Evolutionary conservation across 2,888 invertebrate species (phyloP).

Genomic region (Amphiduros pacificus): DNA sequence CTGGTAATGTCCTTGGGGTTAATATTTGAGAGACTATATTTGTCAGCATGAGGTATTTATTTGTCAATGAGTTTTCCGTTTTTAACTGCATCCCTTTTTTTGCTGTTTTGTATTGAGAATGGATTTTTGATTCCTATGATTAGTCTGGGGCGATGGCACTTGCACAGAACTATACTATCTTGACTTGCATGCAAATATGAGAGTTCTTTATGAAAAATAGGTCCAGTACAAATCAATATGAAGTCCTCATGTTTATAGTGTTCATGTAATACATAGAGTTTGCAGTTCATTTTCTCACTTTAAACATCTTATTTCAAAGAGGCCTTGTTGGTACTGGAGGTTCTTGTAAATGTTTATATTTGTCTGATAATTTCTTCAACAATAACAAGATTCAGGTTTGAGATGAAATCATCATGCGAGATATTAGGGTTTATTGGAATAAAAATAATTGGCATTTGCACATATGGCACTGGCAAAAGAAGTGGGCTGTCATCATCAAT

Average conservation of each 20-base stretch:
- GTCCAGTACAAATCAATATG: background rate
- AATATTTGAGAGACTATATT: too few species aligned
- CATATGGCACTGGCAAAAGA: background rate
- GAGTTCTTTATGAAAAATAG: background rate
- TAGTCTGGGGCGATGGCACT: slow-evolving; percentile 13
- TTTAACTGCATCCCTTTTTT: too few species aligned
- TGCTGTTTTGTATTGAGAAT: background rate
- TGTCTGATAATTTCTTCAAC: background rate
- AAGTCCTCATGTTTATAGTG: background rate
- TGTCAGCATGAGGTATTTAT: too few species aligned
- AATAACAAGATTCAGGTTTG: background rate
- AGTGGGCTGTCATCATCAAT: background rate
- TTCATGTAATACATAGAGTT: background rate
- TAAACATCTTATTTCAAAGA: background rate
- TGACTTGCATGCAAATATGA: slow-evolving; percentile 19
- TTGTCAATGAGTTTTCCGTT: too few species aligned
- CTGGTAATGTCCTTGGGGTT: too few species aligned
- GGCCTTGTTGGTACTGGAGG: background rate
- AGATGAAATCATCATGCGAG: background rate
- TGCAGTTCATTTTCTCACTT: background rate
- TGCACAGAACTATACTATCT: slow-evolving; percentile 17
- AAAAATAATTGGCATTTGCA: background rate
- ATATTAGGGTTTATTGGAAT: background rate
- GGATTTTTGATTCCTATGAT: slow-evolving; percentile 22
- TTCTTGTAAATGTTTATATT: background rate